These are phyloP conservation scores for Polyommatus iphigenia DNA, from an alignment of 2,888 invertebrate genomes.

Conservation along the genomic window DNA sequence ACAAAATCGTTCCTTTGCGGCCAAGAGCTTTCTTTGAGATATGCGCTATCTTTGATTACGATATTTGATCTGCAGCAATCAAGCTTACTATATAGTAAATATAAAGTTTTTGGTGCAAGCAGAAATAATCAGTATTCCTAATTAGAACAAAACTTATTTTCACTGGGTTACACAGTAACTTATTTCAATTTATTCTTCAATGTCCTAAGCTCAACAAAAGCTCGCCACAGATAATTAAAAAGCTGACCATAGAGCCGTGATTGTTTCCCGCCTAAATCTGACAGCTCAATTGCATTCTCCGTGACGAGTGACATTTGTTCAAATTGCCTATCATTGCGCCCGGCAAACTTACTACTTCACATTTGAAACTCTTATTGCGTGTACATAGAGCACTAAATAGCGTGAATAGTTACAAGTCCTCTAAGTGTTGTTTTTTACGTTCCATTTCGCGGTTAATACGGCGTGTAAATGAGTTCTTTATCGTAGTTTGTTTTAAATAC, in stretches of 20 bases:
- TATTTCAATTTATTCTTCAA: neutral
- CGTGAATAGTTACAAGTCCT: slow-evolving; percentile 42
- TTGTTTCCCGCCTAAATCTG: slow-evolving; percentile 68
- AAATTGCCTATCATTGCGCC: slow-evolving; percentile 60
- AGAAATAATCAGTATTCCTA: too few species aligned
- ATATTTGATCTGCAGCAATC: too few species aligned
- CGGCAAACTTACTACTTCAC: slow-evolving; percentile 18
- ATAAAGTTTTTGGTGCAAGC: too few species aligned
- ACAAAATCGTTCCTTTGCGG: too few species aligned
- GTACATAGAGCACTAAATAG: slow-evolving; percentile 44
- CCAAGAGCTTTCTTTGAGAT: too few species aligned
- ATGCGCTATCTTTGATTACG: too few species aligned
- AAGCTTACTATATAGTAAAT: too few species aligned
- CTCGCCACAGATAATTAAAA: slow-evolving; percentile 36
- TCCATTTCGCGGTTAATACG: slow-evolving; percentile 73
- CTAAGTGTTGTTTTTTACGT: slow-evolving; percentile 62
- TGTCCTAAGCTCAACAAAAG: slow-evolving; percentile 3
- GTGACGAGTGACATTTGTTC: slow-evolving; percentile 73
- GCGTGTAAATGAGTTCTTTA: slow-evolving; percentile 79
- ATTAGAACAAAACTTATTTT: neutral
- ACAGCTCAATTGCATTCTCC: slow-evolving; percentile 69
- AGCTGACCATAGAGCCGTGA: slow-evolving; percentile 39
- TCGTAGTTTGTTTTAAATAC: slow-evolving; percentile 66
- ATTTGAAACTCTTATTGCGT: neutral
- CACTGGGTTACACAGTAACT: neutral